Percentiles rank a stretch among this genome's conserved stretches.
These are phyloP conservation scores for Burhinus bistriatus DNA, from an alignment of 2,113 vertebrate species.

Conservation along the genomic window DNA sequence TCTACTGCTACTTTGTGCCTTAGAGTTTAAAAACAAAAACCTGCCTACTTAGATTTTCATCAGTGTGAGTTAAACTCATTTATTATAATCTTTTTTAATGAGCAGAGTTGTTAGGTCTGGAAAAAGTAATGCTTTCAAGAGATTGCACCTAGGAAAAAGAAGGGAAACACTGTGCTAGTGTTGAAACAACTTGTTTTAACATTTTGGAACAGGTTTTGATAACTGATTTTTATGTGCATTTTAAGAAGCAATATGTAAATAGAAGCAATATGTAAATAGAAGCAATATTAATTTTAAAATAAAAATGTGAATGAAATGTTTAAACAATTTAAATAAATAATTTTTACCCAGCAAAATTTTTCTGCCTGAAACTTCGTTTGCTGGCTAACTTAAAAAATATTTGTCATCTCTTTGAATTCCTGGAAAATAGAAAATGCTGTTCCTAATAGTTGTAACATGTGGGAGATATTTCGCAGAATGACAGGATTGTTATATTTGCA, in stretches of 20 bases:
- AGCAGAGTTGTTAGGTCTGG: not conserved
- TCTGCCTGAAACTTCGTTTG: not conserved
- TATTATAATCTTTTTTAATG: not conserved
- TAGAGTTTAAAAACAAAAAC: not conserved
- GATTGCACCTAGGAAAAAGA: not conserved
- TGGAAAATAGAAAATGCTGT: not conserved
- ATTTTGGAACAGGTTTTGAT: not conserved
- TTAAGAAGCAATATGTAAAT: not conserved
- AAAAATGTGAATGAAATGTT: not conserved
- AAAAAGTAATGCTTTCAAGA: not conserved
- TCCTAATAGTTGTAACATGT: not conserved
- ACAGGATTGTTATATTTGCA: not conserved
- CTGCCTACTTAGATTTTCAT: not conserved
- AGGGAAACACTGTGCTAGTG: not conserved
- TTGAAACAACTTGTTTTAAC: not conserved
- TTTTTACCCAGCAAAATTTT: not conserved
- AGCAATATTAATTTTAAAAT: not conserved
- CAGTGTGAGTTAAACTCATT: not conserved
- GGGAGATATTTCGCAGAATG: not conserved
- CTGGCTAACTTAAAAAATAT: not conserved
- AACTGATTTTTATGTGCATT: not conserved
- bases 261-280: not conserved
- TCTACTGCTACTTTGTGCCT: not conserved
- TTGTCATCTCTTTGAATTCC: not conserved
- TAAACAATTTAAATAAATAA: not conserved